phyloP scores from a whole-genome alignment of 2,888 invertebrate species.

The Nebria brevicollis region DNA sequence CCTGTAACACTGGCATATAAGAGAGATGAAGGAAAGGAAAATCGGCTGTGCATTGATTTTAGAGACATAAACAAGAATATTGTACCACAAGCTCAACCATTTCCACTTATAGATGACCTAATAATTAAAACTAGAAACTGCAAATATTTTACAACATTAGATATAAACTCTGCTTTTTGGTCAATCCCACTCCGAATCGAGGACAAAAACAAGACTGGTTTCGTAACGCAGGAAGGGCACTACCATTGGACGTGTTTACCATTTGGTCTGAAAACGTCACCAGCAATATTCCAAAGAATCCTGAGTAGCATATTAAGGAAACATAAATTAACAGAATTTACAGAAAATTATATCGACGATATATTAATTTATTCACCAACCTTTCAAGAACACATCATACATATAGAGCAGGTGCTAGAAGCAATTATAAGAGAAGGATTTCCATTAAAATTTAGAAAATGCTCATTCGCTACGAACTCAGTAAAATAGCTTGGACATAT shows the following conservation, averaged over 20 bases:
- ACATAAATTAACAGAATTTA: not conserved
- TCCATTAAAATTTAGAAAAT: too few species aligned
- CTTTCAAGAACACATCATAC: not conserved
- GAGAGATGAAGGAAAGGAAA: not conserved
- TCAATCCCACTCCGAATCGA: constrained; percentile 23
- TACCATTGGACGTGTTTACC: constrained; percentile 28
- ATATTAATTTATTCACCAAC: not conserved
- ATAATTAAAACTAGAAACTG: constrained; percentile 14
- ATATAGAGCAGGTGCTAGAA: too few species aligned
- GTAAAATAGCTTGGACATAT: too few species aligned
- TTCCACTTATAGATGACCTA: constrained; percentile 15
- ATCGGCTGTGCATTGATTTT: not conserved
- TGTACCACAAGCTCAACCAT: not conserved
- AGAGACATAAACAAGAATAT: not conserved
- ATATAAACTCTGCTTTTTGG: constrained; percentile 28
- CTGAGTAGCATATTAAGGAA: constrained; percentile 11
- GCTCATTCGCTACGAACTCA: too few species aligned
- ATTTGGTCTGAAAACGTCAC: constrained; percentile 27
- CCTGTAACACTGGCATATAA: not conserved
- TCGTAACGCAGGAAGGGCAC: constrained; percentile 4
- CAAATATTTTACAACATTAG: constrained; percentile 28
- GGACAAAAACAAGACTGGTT: constrained; percentile 21
- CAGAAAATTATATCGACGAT: not conserved
- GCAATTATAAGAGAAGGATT: too few species aligned
- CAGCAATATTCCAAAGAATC: constrained; percentile 26